phyloP scores from a whole-genome alignment of 2,113 vertebrate species.

The Raphicerus campestris region DNA sequence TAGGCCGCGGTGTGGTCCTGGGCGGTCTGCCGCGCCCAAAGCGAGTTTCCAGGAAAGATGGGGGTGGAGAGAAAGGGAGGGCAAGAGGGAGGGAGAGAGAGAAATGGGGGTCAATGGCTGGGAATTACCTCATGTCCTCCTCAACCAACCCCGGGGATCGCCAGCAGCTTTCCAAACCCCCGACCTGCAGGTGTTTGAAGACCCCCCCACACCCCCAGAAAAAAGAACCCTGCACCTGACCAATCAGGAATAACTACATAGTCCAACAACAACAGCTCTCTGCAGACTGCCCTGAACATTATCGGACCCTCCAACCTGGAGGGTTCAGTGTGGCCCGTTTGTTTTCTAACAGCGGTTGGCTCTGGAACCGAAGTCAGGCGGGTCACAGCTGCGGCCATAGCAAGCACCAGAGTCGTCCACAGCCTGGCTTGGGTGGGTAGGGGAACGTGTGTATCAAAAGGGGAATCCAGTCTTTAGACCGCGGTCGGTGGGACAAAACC shows the following conservation, averaged over 20 bases:
- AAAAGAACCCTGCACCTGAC: conserved; percentile 40
- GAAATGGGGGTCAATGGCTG: conserved; percentile 63
- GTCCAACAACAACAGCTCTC: conserved; percentile 8
- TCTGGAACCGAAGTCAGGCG: not conserved
- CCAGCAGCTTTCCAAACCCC: conserved; percentile 26
- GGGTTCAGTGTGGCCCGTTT: not conserved
- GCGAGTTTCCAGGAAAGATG: conserved; percentile 75
- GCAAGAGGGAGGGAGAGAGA: conserved; percentile 57
- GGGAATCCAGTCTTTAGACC: not conserved
- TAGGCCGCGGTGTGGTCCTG: conserved; percentile 60
- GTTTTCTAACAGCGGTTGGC: not conserved
- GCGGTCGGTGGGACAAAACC: not conserved
- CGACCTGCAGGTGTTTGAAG: conserved; percentile 48
- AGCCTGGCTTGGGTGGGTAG: not conserved
- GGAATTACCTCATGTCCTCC: conserved; percentile 54
- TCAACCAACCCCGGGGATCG: not conserved
- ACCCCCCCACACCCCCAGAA: not conserved
- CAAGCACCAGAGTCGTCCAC: no score
- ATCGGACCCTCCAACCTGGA: not conserved
- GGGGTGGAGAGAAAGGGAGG: conserved; percentile 74
- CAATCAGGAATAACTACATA: conserved; percentile 55
- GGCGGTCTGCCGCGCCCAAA: conserved; percentile 70
- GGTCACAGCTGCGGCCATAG: not conserved
- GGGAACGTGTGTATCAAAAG: not conserved
- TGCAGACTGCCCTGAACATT: not conserved